Percentiles rank a stretch among this genome's conserved stretches.
Conservation (phyloP, 2,888 invertebrate species). For the Clitarchus hookeri region DNA sequence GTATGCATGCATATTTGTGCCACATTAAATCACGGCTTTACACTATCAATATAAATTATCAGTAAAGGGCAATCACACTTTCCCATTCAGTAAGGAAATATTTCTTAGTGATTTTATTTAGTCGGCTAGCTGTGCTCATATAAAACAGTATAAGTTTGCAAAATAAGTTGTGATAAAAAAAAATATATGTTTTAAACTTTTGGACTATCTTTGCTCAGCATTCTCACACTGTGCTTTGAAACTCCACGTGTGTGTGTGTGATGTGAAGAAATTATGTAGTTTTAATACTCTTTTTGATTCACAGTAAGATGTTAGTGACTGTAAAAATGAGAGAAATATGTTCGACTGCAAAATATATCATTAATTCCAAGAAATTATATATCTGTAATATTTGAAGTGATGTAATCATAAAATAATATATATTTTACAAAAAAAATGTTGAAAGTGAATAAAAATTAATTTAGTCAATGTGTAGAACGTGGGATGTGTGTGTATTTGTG, state of each 20-base stretch:
- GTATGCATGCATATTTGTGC: too few species aligned
- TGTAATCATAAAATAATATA: slow-evolving; percentile 14
- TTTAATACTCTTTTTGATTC: not conserved
- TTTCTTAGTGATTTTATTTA: too few species aligned
- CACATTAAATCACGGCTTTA: too few species aligned
- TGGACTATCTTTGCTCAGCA: not conserved
- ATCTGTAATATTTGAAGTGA: slow-evolving; percentile 4
- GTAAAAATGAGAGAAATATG: slow-evolving; percentile 1
- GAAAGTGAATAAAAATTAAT: slow-evolving; percentile 6
- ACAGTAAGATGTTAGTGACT: not conserved
- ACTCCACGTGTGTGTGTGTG: not conserved
- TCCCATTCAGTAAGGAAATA: too few species aligned
- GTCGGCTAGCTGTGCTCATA: too few species aligned
- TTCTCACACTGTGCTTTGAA: slow-evolving; percentile 14
- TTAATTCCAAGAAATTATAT: not conserved
- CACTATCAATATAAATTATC: too few species aligned
- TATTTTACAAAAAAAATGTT: slow-evolving; percentile 12
- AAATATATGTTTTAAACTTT: not conserved
- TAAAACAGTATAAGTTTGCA: too few species aligned
- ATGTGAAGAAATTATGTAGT: not conserved
- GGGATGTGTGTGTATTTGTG: not conserved
- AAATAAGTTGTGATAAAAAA: too few species aligned
- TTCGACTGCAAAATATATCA: not conserved
- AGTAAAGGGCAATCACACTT: too few species aligned
- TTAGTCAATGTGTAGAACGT: not conserved